Conservation (phyloP, 2,888 invertebrate genomes). For the Eugnorisma glareosa region DNA sequence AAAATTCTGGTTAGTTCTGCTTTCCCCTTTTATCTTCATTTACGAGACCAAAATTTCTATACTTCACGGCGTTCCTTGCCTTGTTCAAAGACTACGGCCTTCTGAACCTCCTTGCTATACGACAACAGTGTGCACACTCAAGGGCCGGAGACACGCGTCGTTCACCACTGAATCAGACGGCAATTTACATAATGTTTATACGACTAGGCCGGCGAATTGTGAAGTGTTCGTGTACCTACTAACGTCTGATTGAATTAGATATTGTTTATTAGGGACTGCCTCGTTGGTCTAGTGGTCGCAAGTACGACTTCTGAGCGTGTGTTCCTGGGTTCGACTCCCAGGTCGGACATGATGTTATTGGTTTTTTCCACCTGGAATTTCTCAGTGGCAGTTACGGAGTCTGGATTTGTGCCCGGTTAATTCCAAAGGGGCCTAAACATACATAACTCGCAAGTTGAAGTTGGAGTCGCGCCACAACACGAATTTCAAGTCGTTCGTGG, state of each 20-base stretch:
- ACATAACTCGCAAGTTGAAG: too few species aligned
- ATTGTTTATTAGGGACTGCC: background rate
- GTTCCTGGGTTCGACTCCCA: background rate
- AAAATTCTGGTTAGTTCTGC: background rate
- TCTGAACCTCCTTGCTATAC: slow-evolving; percentile 16
- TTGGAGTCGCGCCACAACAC: too few species aligned
- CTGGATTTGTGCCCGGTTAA: background rate
- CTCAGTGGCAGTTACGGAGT: background rate
- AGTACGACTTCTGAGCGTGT: too few species aligned
- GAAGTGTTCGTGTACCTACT: slow-evolving; percentile 18
- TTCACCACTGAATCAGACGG: slow-evolving; percentile 52
- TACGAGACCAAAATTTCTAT: background rate
- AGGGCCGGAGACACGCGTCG: slow-evolving; percentile 62
- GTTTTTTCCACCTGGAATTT: background rate
- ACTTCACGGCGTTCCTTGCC: background rate
- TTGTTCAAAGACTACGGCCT: slow-evolving; percentile 14
- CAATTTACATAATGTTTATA: slow-evolving; percentile 55
- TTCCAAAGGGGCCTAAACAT: too few species aligned
- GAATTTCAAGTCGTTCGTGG: too few species aligned
- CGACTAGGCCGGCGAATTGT: slow-evolving; percentile 22
- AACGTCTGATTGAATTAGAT: background rate
- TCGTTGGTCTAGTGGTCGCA: background rate
- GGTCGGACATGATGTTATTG: background rate
- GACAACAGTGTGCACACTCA: slow-evolving; percentile 41
- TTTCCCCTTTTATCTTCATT: background rate